Evolutionary conservation across 2,888 invertebrate genomes (phyloP).

Genomic region (Pyrrhia umbra): DNA sequence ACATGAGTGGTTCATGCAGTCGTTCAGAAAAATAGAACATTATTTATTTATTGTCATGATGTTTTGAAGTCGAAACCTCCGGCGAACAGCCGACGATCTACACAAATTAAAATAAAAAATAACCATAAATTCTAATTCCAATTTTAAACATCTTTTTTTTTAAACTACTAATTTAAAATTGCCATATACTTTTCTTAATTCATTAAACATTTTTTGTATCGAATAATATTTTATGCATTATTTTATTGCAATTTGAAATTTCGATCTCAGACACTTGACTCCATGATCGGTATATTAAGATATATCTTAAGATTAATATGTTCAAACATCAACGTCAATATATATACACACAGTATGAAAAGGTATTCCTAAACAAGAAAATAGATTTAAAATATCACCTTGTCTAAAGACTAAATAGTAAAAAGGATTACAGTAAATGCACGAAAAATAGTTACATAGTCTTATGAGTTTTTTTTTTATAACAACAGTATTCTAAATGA

Average conservation of each 20-base stretch:
- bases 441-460: conserved; percentile 89
- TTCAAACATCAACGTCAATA: conserved; percentile 83
- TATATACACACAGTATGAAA: conserved; percentile 82
- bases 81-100: conserved; percentile 58
- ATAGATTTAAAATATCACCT: conserved; percentile 87
- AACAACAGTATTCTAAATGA: conserved; percentile 80
- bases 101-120: conserved; percentile 63
- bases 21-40: conserved; percentile 81
- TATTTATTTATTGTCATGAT: conserved; percentile 87
- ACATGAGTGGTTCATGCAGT: conserved; percentile 54
- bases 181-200: conserved; percentile 57
- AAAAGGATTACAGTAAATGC: conserved; percentile 90
- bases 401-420: conserved; percentile 85
- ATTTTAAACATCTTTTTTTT: conserved; percentile 54
- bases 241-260: conserved; percentile 68
- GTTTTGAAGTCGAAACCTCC: conserved; percentile 70
- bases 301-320: conserved; percentile 76
- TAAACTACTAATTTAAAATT: conserved; percentile 59
- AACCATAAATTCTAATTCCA: conserved; percentile 60
- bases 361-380: conserved; percentile 80
- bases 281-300: conserved; percentile 65
- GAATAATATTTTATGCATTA: conserved; percentile 49
- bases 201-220: conserved; percentile 46
- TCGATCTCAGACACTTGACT: conserved; percentile 58
- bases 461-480: conserved; percentile 77